A percentile compares a stretch with the other conserved stretches of the same genome.
Evolutionary conservation across 2,888 invertebrate genomes (phyloP).

Genomic region (Lasioglossum vierecki): DNA sequence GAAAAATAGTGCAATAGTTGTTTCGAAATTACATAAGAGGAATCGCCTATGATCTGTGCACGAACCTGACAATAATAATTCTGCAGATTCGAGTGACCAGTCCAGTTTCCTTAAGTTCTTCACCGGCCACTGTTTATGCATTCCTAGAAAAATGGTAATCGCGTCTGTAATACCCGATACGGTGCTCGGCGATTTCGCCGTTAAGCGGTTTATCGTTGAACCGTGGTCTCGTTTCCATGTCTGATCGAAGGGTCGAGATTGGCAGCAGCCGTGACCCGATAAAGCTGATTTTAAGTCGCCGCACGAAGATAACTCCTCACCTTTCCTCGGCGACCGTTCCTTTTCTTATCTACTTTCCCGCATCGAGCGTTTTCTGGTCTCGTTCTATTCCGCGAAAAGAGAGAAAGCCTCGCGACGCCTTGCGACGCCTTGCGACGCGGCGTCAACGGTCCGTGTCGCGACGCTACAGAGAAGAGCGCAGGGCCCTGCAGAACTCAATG

Average conservation of each 20-base stretch:
- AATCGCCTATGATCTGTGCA: background rate
- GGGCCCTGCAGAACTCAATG: constrained; percentile 61
- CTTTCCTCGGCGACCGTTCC: background rate
- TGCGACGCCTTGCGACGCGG: background rate
- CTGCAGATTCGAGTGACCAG: background rate
- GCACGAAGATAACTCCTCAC: constrained; percentile 23
- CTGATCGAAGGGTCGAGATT: constrained; percentile 60
- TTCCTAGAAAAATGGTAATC: constrained; percentile 25
- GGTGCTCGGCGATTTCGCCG: background rate
- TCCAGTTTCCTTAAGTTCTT: background rate
- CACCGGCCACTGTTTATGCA: background rate
- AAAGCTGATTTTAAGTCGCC: constrained; percentile 60
- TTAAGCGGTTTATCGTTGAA: constrained; percentile 62
- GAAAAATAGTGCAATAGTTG: background rate
- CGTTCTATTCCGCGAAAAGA: background rate
- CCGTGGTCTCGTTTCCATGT: constrained; percentile 49
- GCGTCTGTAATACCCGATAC: constrained; percentile 41
- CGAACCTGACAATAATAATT: background rate
- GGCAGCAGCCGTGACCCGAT: constrained; percentile 61
- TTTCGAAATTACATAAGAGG: background rate
- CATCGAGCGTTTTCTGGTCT: constrained; percentile 27
- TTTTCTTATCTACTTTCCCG: constrained; percentile 31
- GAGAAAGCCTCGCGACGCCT: background rate
- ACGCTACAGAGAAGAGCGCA: constrained; percentile 13
- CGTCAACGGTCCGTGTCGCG: background rate